These are phyloP conservation scores for Pterocles orientalis DNA, from an alignment of 2,113 vertebrate species.

Conservation along the genomic window DNA sequence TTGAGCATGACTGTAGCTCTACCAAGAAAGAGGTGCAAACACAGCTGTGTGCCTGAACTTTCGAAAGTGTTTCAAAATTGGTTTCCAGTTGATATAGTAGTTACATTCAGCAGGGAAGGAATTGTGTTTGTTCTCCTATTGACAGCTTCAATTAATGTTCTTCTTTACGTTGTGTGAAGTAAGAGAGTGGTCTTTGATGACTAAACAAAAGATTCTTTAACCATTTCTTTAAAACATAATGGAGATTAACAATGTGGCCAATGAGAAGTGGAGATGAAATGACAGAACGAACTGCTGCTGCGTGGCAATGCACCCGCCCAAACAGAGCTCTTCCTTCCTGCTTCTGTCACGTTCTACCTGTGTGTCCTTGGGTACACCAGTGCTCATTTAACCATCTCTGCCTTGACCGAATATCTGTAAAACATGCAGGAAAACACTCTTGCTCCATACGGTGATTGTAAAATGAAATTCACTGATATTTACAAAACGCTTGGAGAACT, in stretches of 20 bases:
- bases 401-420: background rate
- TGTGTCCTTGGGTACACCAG: background rate
- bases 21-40: background rate
- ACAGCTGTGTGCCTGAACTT: background rate
- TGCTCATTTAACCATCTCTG: background rate
- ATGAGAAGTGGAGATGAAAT: background rate
- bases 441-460: background rate
- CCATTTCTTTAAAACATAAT: background rate
- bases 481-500: background rate
- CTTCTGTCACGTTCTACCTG: background rate
- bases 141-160: background rate
- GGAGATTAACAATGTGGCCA: background rate
- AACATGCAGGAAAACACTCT: background rate
- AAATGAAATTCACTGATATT: background rate
- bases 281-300: background rate
- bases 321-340: background rate
- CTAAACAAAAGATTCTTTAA: background rate
- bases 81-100: background rate
- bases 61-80: background rate
- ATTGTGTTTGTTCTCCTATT: background rate
- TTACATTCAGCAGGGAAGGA: background rate
- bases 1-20: background rate
- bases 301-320: background rate
- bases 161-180: background rate
- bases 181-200: background rate